phyloP scores from a whole-genome alignment of 2,113 vertebrate genomes.

The Cyanoramphus novaezelandiae region DNA sequence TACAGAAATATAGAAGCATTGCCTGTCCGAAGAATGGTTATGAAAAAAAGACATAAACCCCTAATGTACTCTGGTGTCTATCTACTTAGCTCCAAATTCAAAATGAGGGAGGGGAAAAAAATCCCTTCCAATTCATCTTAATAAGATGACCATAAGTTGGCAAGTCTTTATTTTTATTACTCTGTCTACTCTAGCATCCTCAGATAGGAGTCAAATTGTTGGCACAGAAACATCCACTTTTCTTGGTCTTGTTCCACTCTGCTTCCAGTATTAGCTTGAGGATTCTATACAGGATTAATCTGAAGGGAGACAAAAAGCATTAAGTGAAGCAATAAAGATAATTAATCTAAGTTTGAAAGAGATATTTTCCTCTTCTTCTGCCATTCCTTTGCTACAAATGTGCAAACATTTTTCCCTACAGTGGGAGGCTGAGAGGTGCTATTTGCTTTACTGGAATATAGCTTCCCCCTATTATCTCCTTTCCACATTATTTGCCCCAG shows the following conservation, averaged over 20 bases:
- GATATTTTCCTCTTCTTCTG: slow-evolving; percentile 48
- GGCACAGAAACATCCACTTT: neutral
- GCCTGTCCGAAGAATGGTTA: neutral
- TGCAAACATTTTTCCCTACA: slow-evolving; percentile 4
- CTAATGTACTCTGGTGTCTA: neutral
- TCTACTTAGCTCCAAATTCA: slow-evolving; percentile 12
- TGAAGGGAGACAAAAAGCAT: slow-evolving; percentile 46
- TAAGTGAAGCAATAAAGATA: slow-evolving; percentile 66
- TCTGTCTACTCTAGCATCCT: neutral
- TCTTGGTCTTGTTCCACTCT: neutral
- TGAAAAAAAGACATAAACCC: neutral
- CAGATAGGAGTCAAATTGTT: neutral
- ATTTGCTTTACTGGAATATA: neutral
- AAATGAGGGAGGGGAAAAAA: neutral
- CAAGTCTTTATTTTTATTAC: neutral
- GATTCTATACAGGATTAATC: slow-evolving; percentile 31
- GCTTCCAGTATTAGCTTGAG: slow-evolving; percentile 29
- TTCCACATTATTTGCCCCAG: neutral
- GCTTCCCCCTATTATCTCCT: neutral
- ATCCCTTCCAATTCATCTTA: neutral
- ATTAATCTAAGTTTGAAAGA: slow-evolving; percentile 74
- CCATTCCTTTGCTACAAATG: slow-evolving; percentile 45
- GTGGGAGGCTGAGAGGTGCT: neutral
- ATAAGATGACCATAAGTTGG: neutral
- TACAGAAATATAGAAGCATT: neutral